Evolutionary conservation across 2,888 invertebrate genomes (phyloP), one percentile per base, ranked within the genome.

Genomic region (Glyphotaelius pellucidus): DNA sequence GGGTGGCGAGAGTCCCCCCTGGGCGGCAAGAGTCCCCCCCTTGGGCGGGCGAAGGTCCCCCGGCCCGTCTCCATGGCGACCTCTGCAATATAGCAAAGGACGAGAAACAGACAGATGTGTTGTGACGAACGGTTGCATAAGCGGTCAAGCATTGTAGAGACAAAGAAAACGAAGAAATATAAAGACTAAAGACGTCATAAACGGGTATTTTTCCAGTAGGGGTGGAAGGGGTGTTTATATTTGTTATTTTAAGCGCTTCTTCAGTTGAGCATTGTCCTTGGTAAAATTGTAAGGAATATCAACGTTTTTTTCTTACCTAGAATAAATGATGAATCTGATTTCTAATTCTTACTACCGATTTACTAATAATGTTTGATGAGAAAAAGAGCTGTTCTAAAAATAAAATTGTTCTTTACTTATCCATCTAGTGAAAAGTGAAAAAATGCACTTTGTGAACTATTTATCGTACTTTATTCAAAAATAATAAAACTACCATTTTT

Each of bases 11-110:
- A 25, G 67, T 25, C 25, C 67, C 67, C 67, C 32, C 86, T 79
- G 91, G 89, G 92, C 80, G 92, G 80, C 47, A 83, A 67, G 89
- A 19, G 79, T 86, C 91, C 47, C 80, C 80, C 88, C 81, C 81
- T n/a, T 52, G 88, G 91, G 85, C 52, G 85, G 81, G 88, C 67
- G 86, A 19, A 47, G 91, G 91, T 80, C 83, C 81, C 80, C 81
- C 67, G 90, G 89, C 90, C 91, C 90, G 93, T 93, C 92, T 89
- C 92, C 92, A 93, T 92, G 93, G 91, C 86, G 92, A 93, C 93
- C 92, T 83, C 90, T 90, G 88, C 84, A 91, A 91, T 90, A 93
- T 90, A 47, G 83, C 42, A 85, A 91, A 88, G 91, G 52, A 42
- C 84, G 84, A 87, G 47, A 84, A 47, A 32, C 67, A 31, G 87